These are phyloP conservation scores for Sitta europaea DNA, from an alignment of 2,113 vertebrate genomes.

Conservation along the genomic window DNA sequence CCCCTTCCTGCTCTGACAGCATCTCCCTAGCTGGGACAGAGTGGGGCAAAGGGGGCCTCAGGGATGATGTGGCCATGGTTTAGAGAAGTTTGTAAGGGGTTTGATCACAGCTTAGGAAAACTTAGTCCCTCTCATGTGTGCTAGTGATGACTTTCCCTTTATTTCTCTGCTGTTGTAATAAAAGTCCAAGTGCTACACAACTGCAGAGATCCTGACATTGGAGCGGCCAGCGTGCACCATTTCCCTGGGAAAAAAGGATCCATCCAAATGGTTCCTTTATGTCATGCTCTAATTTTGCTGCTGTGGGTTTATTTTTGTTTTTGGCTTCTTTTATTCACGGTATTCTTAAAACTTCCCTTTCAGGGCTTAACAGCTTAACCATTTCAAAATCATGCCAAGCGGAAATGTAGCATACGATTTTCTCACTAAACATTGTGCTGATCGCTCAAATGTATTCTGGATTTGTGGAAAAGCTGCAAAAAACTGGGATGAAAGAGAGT, in stretches of 20 bases:
- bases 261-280: constrained; percentile 17
- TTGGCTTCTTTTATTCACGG: constrained; percentile 11
- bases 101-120: not conserved
- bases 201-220: not conserved
- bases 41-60: not conserved
- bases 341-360: constrained; percentile 63
- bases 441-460: constrained; percentile 30
- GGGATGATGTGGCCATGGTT: fast-evolving
- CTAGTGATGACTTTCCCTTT: not conserved
- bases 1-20: not conserved
- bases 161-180: not conserved
- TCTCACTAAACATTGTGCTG: constrained; percentile 53
- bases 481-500: not conserved
- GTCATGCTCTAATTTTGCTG: constrained; percentile 27
- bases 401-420: constrained; percentile 46
- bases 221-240: not conserved
- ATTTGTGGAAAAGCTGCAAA: constrained; percentile 35
- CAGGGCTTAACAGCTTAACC: constrained; percentile 61
- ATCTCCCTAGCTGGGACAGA: not conserved
- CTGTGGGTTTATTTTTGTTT: constrained; percentile 30
- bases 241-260: constrained; percentile 1
- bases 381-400: constrained; percentile 56
- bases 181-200: not conserved
- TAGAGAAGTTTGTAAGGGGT: not conserved
- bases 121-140: not conserved